phyloP scores from a whole-genome alignment of 2,888 invertebrate genomes.

The Tetramorium bicarinatum region DNA sequence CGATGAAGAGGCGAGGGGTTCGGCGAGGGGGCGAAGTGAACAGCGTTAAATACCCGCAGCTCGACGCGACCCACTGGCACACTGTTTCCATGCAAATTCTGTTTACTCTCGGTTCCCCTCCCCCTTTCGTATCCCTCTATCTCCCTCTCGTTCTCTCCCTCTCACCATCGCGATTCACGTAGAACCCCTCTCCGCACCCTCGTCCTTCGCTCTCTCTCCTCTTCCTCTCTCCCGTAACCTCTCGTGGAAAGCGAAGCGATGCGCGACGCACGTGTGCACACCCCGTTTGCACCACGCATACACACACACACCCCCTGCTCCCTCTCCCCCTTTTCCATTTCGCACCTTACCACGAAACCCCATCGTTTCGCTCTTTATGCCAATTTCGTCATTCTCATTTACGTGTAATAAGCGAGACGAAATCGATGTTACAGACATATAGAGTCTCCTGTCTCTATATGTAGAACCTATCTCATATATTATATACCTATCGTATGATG shows the following conservation, averaged over 20 bases:
- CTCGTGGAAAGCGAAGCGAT: constrained; percentile 68
- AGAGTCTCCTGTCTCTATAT: not conserved
- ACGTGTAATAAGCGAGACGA: not conserved
- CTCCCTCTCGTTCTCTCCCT: constrained; percentile 50
- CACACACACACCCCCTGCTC: constrained; percentile 50
- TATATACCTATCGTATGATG: not conserved
- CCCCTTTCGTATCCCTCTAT: constrained; percentile 42
- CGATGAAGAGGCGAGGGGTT: constrained; percentile 56
- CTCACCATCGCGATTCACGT: constrained; percentile 40
- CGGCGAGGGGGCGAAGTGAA: constrained; percentile 66
- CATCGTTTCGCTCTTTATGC: constrained; percentile 57
- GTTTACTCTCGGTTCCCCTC: constrained; percentile 82
- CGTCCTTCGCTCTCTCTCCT: constrained; percentile 49
- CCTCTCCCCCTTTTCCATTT: constrained; percentile 20
- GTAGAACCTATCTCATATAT: not conserved
- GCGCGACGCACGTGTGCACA: constrained; percentile 76
- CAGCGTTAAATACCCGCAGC: constrained; percentile 80
- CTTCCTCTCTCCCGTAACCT: constrained; percentile 60
- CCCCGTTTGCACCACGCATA: constrained; percentile 69
- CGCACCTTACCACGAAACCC: constrained; percentile 55
- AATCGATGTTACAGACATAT: not conserved
- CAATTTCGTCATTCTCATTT: constrained; percentile 62
- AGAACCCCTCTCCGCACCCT: constrained; percentile 37
- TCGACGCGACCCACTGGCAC: constrained; percentile 84
- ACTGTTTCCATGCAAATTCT: constrained; percentile 86